Percentiles rank a stretch among this genome's conserved stretches.
phyloP scores from a whole-genome alignment of 1,140 invertebrate genomes.

The Penaeus chinensis region DNA sequence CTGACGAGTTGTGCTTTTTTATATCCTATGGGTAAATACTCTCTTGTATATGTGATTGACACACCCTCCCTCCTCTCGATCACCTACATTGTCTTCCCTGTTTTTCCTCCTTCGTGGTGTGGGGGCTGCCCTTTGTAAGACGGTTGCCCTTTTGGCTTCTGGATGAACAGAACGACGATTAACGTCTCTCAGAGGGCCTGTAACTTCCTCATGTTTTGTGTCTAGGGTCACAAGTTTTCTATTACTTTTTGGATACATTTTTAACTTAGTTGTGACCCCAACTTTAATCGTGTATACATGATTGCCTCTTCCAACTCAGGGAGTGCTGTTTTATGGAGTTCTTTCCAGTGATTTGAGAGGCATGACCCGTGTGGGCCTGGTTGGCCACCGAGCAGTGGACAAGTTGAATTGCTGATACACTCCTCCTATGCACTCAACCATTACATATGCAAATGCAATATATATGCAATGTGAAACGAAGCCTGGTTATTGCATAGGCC shows the following conservation, averaged over 20 bases:
- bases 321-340: constrained; percentile 61
- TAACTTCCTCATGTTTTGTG: constrained; percentile 51
- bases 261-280: constrained; percentile 56
- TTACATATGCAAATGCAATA: constrained; percentile 61
- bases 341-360: constrained; percentile 61
- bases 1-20: constrained; percentile 60
- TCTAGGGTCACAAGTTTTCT: constrained; percentile 48
- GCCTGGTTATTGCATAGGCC: constrained; percentile 50
- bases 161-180: constrained; percentile 52
- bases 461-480: constrained; percentile 61
- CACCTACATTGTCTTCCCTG: constrained; percentile 54
- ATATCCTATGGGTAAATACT: constrained; percentile 58
- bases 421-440: constrained; percentile 61
- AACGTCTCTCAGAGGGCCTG: constrained; percentile 46
- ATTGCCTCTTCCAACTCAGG: constrained; percentile 61
- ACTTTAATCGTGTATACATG: constrained; percentile 61
- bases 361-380: constrained; percentile 52
- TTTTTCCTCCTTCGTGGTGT: constrained; percentile 48
- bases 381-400: constrained; percentile 53
- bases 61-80: constrained; percentile 52
- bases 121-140: constrained; percentile 52
- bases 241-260: constrained; percentile 43
- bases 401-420: constrained; percentile 57
- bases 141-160: constrained; percentile 50
- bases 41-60: constrained; percentile 56